Percentiles rank a stretch among this genome's conserved stretches.
phyloP scores from a whole-genome alignment of 2,797 vertebrate species.

The Apodemus agrarius region DNA sequence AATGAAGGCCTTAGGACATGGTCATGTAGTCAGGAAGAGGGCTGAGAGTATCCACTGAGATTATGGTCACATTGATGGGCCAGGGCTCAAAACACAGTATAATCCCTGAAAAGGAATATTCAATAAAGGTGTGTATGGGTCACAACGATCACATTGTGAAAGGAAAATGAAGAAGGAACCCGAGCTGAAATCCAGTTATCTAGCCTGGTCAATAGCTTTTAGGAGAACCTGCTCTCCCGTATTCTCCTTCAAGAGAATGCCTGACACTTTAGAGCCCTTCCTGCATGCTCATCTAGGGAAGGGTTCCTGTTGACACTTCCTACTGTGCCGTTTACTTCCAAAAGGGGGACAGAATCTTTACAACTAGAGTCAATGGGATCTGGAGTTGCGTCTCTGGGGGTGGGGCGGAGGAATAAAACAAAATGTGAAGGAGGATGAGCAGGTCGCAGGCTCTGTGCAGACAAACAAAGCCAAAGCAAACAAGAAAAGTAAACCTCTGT shows the following conservation, averaged over 20 bases:
- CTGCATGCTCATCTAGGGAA: background rate
- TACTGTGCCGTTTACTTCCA: background rate
- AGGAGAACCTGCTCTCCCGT: background rate
- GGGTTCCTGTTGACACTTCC: background rate
- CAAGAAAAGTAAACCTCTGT: background rate
- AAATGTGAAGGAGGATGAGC: background rate
- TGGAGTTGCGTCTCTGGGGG: background rate
- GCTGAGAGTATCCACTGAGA: background rate
- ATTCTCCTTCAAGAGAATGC: background rate
- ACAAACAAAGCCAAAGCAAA: background rate
- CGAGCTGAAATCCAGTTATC: background rate
- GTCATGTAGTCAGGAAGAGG: background rate
- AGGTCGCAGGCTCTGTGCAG: background rate
- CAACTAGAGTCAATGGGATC: background rate
- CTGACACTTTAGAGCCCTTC: background rate
- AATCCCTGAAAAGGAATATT: background rate
- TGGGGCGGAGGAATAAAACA: rapidly evolving
- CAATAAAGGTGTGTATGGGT: background rate
- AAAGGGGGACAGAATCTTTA: background rate
- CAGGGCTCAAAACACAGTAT: background rate
- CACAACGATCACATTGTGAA: background rate
- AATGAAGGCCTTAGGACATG: background rate
- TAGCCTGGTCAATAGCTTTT: background rate
- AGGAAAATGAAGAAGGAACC: background rate
- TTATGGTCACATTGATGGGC: rapidly evolving